These are phyloP conservation scores for Cinclus cinclus DNA, from an alignment of 2,113 vertebrate species.

Conservation along the genomic window DNA sequence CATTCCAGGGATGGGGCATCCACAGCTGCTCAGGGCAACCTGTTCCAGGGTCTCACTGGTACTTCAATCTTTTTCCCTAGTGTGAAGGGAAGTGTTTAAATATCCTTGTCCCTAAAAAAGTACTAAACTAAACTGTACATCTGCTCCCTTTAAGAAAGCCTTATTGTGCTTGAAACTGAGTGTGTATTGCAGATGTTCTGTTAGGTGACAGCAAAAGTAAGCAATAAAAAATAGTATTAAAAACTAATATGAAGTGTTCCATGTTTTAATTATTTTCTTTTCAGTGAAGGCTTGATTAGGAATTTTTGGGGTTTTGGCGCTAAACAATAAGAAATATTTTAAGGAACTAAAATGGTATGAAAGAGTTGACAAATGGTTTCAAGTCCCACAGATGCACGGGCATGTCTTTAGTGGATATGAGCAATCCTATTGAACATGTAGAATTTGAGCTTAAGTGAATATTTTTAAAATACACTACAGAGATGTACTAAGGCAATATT, in stretches of 20 bases:
- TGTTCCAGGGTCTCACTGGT: background rate
- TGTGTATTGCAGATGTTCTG: background rate
- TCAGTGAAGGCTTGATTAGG: background rate
- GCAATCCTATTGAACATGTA: background rate
- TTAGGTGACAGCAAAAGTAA: background rate
- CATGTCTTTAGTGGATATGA: background rate
- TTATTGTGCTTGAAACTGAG: background rate
- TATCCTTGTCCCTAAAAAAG: background rate
- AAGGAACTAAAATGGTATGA: background rate
- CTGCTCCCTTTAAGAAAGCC: background rate
- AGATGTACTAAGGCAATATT: background rate
- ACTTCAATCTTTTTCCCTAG: background rate
- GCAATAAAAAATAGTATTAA: background rate
- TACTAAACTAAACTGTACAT: background rate
- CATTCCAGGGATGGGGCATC: fast-evolving
- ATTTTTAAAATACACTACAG: background rate
- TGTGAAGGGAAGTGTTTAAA: background rate
- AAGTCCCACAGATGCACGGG: background rate
- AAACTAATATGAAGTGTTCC: background rate
- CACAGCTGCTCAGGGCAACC: background rate
- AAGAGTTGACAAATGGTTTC: background rate
- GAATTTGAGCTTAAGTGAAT: background rate
- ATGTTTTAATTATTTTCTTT: background rate
- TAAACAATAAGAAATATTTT: background rate
- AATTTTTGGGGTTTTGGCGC: background rate